A percentile compares a stretch with the other conserved stretches of the same genome.
Evolutionary conservation across 1,140 invertebrate species (phyloP).

Genomic region (Archegozetes longisetosus): DNA sequence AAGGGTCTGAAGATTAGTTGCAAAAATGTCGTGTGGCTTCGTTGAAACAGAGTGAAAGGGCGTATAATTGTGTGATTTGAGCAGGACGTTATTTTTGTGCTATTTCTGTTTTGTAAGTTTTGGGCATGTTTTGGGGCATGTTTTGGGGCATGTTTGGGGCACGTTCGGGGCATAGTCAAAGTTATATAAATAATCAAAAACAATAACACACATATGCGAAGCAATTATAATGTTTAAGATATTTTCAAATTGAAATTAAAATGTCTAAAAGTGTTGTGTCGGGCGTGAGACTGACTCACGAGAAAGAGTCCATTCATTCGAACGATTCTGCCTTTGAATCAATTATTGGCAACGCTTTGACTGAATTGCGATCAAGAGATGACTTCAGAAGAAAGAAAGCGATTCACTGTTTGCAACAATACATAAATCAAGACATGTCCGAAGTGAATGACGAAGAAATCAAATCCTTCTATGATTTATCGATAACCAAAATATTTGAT

Average conservation of each 20-base stretch:
- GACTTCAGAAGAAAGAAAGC: not conserved
- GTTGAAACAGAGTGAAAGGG: too few relatives aligned
- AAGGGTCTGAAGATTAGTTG: too few relatives aligned
- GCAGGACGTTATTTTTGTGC: too few relatives aligned
- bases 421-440: constrained; percentile 8
- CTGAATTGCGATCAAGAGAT: not conserved
- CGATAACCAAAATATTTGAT: constrained; percentile 2
- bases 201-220: too few relatives aligned
- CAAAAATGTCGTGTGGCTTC: too few relatives aligned
- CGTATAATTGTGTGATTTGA: too few relatives aligned
- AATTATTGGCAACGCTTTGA: not conserved
- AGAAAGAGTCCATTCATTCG: not conserved
- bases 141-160: too few relatives aligned
- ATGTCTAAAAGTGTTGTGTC: not conserved
- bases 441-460: constrained; percentile 5
- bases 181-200: too few relatives aligned
- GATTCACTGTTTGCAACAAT: constrained; percentile 8
- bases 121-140: too few relatives aligned
- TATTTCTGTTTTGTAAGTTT: too few relatives aligned
- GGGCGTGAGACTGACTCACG: not conserved
- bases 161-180: too few relatives aligned
- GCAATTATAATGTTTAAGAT: too few relatives aligned
- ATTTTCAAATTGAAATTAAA: not conserved
- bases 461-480: constrained; percentile 2
- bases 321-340: not conserved